phyloP scores from a whole-genome alignment of 2,888 invertebrate genomes.

The Drosophila barbarae region DNA sequence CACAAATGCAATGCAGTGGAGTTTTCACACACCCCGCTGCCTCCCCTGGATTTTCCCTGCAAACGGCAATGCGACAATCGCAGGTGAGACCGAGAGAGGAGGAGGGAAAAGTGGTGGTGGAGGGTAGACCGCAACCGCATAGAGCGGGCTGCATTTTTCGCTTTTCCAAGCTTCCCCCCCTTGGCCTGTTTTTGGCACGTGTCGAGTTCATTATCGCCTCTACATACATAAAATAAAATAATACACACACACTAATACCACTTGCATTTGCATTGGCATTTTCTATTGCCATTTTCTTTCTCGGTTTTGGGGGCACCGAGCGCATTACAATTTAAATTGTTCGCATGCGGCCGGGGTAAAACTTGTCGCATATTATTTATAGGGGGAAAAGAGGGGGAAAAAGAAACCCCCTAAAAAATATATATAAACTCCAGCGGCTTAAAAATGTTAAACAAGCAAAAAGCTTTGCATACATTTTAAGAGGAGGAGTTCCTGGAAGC shows the following conservation, averaged over 20 bases:
- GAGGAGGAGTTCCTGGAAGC: not conserved
- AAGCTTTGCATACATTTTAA: constrained; percentile 54
- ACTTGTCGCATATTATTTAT: constrained; percentile 70
- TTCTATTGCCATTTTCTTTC: constrained; percentile 48
- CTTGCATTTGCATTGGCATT: constrained; percentile 47
- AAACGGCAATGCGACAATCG: constrained; percentile 57
- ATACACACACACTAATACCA: constrained; percentile 29
- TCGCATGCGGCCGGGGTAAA: constrained; percentile 53
- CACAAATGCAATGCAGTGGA: constrained; percentile 65
- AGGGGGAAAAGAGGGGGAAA: constrained; percentile 2
- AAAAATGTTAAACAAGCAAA: constrained; percentile 68
- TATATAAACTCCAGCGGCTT: constrained; percentile 29
- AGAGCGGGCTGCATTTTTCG: constrained; percentile 42
- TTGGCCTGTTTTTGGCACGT: constrained; percentile 36
- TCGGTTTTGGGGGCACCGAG: constrained; percentile 47
- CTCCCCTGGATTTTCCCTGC: constrained; percentile 7
- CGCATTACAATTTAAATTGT: constrained; percentile 67
- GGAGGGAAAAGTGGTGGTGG: constrained; percentile 3
- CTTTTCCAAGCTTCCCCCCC: constrained; percentile 5
- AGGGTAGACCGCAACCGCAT: constrained; percentile 27
- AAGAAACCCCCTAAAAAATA: not conserved
- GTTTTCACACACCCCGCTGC: not conserved
- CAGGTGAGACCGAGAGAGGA: constrained; percentile 1
- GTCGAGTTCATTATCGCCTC: constrained; percentile 69
- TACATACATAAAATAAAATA: constrained; percentile 31